Base-by-base conservation (phyloP, 23 tunicate species). In the Ascidia mentula region DNA sequence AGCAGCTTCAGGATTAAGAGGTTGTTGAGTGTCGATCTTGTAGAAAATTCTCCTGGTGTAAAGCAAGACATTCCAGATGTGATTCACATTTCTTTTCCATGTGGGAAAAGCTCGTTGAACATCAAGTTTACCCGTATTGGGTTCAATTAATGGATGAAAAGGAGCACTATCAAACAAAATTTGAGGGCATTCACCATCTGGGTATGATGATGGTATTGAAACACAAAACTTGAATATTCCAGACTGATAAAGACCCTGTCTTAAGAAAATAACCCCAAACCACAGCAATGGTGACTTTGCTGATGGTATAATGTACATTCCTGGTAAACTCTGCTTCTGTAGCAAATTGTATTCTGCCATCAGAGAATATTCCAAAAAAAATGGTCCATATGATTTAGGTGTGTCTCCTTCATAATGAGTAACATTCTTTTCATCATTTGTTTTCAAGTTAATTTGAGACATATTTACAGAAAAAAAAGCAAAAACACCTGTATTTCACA, bases 171-270 rank as follows among this genome's bases (percentile, higher is more conserved):
- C 96, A 74, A 95, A 95, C 20, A 89, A 37, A 37, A 92, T 81
- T 74, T 90, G 87, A 20, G 99, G 99, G 40, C 89, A 82, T 13
- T 89, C 99, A 60, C 95, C 83, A 53, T 95, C 87, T 26, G 99
- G 99, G 70, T 89, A 95, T 40, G 45, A 86, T 32, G 75, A 79
- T 20, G 99, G 99, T n/a, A 95, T 95, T 32, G 82, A 40, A 46
- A 95, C 90, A 75, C 99, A 89, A 74, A 95, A 95, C 77, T 89
- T 95, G 83, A 95, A 95, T 31, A 95, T 82, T 22, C 95, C 99
- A 45, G 80, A 86, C 45, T 86, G 91, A 76, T 89, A 95, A 33
- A 89, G 69, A 34, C 99, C 99, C 46, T 86, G 91, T 38, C 95
- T 81, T 15, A 95, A 69, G 78, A 95, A 95, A 28, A 90, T 90